phyloP scores from a whole-genome alignment of 2,113 vertebrate species.

The Ceratotherium simum region DNA sequence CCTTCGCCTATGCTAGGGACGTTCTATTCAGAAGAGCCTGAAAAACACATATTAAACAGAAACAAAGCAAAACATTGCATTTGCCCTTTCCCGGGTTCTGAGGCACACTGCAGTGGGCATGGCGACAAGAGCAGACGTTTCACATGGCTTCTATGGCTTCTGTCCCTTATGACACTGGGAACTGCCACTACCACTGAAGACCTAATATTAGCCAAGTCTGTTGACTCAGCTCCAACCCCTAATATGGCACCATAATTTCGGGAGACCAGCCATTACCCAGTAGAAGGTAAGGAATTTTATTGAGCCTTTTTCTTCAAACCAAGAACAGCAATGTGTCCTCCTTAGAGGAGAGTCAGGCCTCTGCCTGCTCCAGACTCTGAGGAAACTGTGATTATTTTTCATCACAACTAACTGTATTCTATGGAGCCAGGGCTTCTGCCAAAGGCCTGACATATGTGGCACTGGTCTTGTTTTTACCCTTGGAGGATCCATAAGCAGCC shows the following conservation, averaged over 20 bases:
- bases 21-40: not conserved
- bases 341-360: not conserved
- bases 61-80: not conserved
- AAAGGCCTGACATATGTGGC: not conserved
- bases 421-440: not conserved
- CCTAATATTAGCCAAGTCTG: no score
- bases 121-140: not conserved
- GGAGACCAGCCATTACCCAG: no score
- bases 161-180: not conserved
- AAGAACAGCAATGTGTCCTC: not conserved
- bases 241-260: not conserved
- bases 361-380: not conserved
- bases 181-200: not conserved
- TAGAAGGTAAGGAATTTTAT: not conserved
- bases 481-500: not conserved
- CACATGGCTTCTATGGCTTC: not conserved
- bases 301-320: not conserved
- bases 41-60: not conserved
- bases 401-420: not conserved
- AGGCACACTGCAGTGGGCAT: not conserved
- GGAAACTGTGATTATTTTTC: not conserved
- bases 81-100: not conserved
- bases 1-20: not conserved
- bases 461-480: not conserved
- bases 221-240: not conserved